Conservation (phyloP, 2,888 invertebrate species). For the Tetheella fluctuosa region DNA sequence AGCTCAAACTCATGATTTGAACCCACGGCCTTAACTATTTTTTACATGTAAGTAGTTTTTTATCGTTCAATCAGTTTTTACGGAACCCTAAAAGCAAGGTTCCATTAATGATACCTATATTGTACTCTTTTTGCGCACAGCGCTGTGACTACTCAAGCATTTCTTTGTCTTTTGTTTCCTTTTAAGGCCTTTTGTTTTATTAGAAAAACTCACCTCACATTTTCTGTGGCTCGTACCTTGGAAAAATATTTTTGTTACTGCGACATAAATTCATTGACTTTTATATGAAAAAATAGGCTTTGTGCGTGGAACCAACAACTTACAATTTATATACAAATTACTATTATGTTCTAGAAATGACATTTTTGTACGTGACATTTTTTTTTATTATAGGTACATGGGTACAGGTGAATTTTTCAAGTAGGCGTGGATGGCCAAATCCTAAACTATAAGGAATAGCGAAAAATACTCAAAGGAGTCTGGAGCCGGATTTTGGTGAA, state of each 20-base stretch:
- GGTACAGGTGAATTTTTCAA: no score
- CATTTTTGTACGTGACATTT: no score
- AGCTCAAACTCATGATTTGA: no score
- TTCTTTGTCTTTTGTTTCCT: conserved; percentile 2
- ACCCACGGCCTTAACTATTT: no score
- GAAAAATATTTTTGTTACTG: conserved; percentile 1
- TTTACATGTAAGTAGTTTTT: no score
- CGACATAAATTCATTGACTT: conserved; percentile 4
- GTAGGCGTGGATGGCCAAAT: no score
- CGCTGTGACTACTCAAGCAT: background rate
- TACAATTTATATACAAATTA: background rate
- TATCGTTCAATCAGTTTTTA: background rate
- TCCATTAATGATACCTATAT: background rate
- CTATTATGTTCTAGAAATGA: background rate
- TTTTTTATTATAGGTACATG: no score
- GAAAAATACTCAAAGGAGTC: no score
- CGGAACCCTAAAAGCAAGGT: background rate
- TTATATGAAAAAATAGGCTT: background rate
- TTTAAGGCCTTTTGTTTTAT: conserved; percentile 7
- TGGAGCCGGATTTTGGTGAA: no score
- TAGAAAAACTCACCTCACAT: background rate
- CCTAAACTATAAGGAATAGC: no score
- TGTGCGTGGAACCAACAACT: background rate
- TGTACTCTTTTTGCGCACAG: background rate
- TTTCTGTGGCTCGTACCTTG: background rate